Percentiles rank a stretch among this genome's conserved stretches.
phyloP scores from a whole-genome alignment of 2,113 vertebrate genomes.

The Sebastes fasciatus region DNA sequence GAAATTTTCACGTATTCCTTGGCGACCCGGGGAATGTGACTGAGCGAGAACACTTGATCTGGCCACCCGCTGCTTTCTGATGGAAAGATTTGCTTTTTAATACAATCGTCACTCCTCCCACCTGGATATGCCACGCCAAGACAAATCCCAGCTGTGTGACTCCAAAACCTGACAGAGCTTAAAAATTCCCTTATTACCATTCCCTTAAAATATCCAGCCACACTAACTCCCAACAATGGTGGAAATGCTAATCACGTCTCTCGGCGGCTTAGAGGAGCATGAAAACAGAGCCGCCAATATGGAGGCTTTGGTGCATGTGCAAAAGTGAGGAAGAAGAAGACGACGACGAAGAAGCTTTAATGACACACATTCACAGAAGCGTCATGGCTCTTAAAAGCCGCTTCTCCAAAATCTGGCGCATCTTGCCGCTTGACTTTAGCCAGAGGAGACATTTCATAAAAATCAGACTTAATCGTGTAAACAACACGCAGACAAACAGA shows the following conservation, averaged over 20 bases:
- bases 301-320: constrained; percentile 56
- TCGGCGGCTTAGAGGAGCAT: constrained; percentile 58
- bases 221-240: constrained; percentile 72
- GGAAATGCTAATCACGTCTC: constrained; percentile 77
- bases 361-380: constrained; percentile 67
- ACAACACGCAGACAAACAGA: constrained; percentile 71
- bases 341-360: constrained; percentile 54
- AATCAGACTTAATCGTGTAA: constrained; percentile 75
- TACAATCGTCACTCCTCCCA: constrained; percentile 83
- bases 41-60: constrained; percentile 83
- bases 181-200: constrained; percentile 80
- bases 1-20: constrained; percentile 77
- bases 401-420: constrained; percentile 65
- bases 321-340: constrained; percentile 37
- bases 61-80: constrained; percentile 83
- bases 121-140: constrained; percentile 79
- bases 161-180: constrained; percentile 75
- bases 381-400: constrained; percentile 56
- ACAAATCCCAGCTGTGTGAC: constrained; percentile 84
- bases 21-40: constrained; percentile 77
- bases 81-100: constrained; percentile 87
- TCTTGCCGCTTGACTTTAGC: constrained; percentile 70
- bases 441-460: constrained; percentile 75
- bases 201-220: constrained; percentile 76
- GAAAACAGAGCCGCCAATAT: constrained; percentile 63